Conservation (phyloP, 2,888 invertebrate genomes). For the Limulus polyphemus region DNA sequence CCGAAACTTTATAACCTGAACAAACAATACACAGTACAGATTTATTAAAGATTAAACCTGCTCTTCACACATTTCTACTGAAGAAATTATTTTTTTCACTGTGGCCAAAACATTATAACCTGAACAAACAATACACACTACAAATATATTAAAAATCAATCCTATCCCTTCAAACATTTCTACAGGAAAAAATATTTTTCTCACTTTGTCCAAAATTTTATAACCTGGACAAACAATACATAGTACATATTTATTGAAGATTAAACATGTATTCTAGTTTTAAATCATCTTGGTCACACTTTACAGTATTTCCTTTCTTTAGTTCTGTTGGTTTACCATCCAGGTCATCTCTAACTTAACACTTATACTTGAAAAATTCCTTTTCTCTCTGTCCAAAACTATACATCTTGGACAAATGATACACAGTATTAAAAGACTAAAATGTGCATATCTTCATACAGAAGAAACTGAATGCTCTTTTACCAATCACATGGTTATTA, state of each 20-base stretch:
- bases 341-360: too few relatives aligned
- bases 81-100: constrained; percentile 93
- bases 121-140: constrained; percentile 28
- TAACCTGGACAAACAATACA: constrained; percentile 47
- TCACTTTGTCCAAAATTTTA: constrained; percentile 92
- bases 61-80: constrained; percentile 69
- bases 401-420: constrained; percentile 50
- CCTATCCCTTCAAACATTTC: constrained; percentile 68
- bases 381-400: constrained; percentile 95
- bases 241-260: too few relatives aligned
- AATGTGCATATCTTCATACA: too few relatives aligned
- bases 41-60: too few relatives aligned
- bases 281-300: too few relatives aligned
- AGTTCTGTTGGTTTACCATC: too few relatives aligned
- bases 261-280: constrained; percentile 30
- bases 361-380: constrained; percentile 80
- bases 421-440: too few relatives aligned
- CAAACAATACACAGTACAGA: constrained; percentile 1
- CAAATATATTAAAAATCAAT: too few relatives aligned
- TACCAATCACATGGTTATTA: too few relatives aligned
- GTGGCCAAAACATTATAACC: constrained; percentile 93
- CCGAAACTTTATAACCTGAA: constrained; percentile 77
- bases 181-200: constrained; percentile 90
- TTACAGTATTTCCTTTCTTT: too few relatives aligned
- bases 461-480: too few relatives aligned